A percentile compares a stretch with the other conserved stretches of the same genome.
phyloP scores from a whole-genome alignment of 2,888 invertebrate species.

The Augiades crinisus region DNA sequence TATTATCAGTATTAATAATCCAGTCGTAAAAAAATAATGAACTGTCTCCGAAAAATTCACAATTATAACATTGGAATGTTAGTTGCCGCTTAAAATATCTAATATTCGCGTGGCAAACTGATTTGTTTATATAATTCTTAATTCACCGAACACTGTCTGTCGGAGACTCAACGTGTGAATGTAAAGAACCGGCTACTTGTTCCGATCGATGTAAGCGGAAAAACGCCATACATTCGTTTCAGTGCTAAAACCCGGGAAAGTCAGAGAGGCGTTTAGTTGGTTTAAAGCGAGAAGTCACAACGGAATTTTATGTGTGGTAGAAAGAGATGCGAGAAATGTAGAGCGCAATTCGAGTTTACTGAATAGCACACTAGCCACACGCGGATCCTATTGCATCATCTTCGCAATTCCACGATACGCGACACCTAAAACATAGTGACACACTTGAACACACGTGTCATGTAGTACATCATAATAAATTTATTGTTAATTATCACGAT shows the following conservation, averaged over 20 bases:
- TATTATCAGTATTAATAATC: not conserved
- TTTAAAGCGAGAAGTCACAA: not conserved
- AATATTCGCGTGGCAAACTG: not conserved
- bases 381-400: slow-evolving; percentile 19
- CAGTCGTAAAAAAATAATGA: no score
- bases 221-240: not conserved
- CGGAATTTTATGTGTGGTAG: not conserved
- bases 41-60: not conserved
- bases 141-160: not conserved
- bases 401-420: not conserved
- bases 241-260: slow-evolving; percentile 3
- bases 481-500: no score
- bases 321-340: slow-evolving; percentile 12
- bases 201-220: not conserved
- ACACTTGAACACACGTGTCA: no score
- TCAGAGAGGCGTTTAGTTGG: not conserved
- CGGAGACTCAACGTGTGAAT: not conserved
- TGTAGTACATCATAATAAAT: no score
- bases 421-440: no score
- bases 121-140: not conserved
- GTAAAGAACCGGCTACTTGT: not conserved
- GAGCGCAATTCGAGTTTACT: not conserved
- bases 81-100: not conserved
- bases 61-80: not conserved
- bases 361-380: slow-evolving; percentile 1